phyloP scores from a whole-genome alignment of 2,888 invertebrate species.

The Clepsis dumicolana region DNA sequence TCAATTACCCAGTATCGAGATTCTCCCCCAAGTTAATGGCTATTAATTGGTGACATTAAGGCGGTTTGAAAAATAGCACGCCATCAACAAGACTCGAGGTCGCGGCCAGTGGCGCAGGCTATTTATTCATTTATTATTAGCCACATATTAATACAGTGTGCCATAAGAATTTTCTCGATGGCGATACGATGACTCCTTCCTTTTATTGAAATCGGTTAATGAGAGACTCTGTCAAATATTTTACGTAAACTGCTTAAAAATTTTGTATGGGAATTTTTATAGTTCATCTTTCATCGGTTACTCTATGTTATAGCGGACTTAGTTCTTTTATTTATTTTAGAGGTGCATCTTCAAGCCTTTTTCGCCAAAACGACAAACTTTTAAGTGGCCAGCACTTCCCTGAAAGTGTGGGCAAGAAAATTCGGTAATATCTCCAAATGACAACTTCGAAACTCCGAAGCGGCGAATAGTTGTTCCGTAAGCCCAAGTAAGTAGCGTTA shows the following conservation, averaged over 20 bases:
- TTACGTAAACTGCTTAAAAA: too few relatives aligned
- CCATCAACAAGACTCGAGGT: slow-evolving; percentile 25
- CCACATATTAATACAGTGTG: not conserved
- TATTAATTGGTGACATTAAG: slow-evolving; percentile 28
- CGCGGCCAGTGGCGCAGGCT: not conserved
- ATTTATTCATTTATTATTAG: slow-evolving; percentile 5
- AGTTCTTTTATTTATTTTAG: not conserved
- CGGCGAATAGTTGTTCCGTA: slow-evolving; percentile 2
- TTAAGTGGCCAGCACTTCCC: not conserved
- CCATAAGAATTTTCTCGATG: too few relatives aligned
- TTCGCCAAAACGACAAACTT: not conserved
- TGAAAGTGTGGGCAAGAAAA: not conserved
- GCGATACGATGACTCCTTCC: too few relatives aligned
- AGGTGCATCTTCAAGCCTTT: not conserved
- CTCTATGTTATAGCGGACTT: too few relatives aligned
- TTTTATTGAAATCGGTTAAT: too few relatives aligned
- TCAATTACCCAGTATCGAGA: slow-evolving; percentile 1
- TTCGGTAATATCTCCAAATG: slow-evolving; percentile 2
- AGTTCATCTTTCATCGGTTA: too few relatives aligned
- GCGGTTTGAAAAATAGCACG: slow-evolving; percentile 34
- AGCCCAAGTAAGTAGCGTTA: slow-evolving; percentile 28
- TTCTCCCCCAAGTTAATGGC: slow-evolving; percentile 15
- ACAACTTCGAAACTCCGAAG: not conserved
- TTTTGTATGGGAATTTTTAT: too few relatives aligned
- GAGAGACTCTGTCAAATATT: too few relatives aligned